Conservation (phyloP, 35 echinoderm and acorn worm species). For the Anneissia japonica region DNA sequence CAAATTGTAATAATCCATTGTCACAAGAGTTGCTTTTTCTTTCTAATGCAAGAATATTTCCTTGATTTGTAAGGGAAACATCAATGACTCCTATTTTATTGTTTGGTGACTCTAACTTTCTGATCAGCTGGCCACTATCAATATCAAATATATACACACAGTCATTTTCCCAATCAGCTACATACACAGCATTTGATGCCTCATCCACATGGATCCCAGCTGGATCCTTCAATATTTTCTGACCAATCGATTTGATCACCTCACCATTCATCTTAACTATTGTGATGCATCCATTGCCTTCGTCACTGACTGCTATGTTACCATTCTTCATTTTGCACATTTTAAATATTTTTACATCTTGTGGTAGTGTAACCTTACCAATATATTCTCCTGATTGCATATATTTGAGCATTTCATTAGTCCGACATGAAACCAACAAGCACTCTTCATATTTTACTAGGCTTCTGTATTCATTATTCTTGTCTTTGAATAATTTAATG, state of each 20-base stretch:
- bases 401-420: background rate
- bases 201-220: background rate
- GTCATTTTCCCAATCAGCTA: background rate
- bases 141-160: background rate
- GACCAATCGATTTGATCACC: background rate
- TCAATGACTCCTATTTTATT: background rate
- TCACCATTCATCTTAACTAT: background rate
- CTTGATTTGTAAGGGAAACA: background rate
- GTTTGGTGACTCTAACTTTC: too few species aligned
- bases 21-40: too few species aligned
- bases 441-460: background rate
- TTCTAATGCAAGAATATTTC: background rate
- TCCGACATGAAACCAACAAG: background rate
- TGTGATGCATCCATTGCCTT: background rate
- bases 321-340: background rate
- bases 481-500: background rate
- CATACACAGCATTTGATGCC: background rate
- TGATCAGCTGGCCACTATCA: background rate
- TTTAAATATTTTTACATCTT: background rate
- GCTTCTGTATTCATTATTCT: background rate
- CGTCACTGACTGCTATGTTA: background rate
- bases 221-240: background rate
- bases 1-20: background rate
- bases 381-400: background rate
- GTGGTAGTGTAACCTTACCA: background rate